Conservation (phyloP, 2,113 vertebrate species). For the Calonectris borealis region DNA sequence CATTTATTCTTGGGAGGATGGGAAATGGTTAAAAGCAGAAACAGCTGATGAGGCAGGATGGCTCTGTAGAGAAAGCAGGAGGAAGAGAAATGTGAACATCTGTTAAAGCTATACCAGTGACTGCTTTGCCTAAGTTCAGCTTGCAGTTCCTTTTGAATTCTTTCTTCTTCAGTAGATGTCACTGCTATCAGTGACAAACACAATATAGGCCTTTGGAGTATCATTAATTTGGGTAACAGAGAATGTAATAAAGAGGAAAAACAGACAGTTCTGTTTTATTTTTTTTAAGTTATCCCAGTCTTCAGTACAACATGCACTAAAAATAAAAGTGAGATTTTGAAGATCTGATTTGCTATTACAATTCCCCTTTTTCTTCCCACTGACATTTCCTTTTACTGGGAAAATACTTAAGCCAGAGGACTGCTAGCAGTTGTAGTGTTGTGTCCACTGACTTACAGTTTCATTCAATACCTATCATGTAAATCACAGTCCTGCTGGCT, state of each 20-base stretch:
- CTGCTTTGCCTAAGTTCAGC: neutral
- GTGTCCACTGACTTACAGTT: neutral
- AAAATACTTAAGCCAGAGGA: neutral
- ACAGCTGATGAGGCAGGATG: slow-evolving; percentile 41
- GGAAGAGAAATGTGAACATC: slow-evolving; percentile 46
- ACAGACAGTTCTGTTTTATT: neutral
- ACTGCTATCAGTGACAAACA: neutral
- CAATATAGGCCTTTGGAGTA: neutral
- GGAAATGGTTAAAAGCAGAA: slow-evolving; percentile 51
- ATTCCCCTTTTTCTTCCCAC: neutral
- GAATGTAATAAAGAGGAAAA: neutral
- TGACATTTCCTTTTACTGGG: neutral
- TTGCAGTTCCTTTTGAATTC: neutral
- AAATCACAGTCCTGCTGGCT: neutral
- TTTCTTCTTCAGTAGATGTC: neutral
- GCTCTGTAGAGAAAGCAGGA: neutral
- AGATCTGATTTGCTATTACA: neutral
- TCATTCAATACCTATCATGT: neutral
- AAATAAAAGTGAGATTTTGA: neutral
- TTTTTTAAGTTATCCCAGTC: neutral
- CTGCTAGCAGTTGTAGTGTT: neutral
- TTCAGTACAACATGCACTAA: neutral
- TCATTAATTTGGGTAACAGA: neutral
- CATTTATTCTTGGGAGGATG: neutral
- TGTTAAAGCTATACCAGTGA: slow-evolving; percentile 5